Evolutionary conservation across 2,888 invertebrate species (phyloP), one percentile per base, ranked within the genome.

Genomic region (Heterodera filipjevi): DNA sequence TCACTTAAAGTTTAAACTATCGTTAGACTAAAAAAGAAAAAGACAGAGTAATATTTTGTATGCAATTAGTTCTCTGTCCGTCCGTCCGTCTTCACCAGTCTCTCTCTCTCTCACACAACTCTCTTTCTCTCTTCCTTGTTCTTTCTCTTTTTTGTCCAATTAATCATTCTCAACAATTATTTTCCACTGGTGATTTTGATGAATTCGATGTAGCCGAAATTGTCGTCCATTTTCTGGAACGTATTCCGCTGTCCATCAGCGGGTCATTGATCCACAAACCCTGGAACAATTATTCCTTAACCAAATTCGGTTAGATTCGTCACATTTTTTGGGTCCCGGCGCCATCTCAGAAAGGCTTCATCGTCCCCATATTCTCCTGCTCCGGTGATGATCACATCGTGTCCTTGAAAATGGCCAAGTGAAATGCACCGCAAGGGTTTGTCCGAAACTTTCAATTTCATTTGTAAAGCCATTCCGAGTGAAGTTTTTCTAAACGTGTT

Each of bases 281-380:
- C 86, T 87, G 75, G 32, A 81, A 64, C n/a, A 3, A 73, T 19
- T 64, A n/a, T 49, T 46, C 16, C 3, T 44, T 59, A 30, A 49
- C 49, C 35, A 39, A 33, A 22, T n/a, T 79, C 66, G n/a, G n/a
- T 59, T 30, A 22, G 44, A 74, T 76, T 73, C 71, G 44, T 16
- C 46, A 71, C 32, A 77, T 74, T 74, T 32, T 39, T 64, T 30
- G 39, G 66, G 71, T 82, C 82, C 16, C 78, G 53, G 30, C 81
- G 89, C 91, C 91, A 91, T 74, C 90, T 89, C n/a, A 91, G 85
- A n/a, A 91, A 89, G 30, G 91, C 89, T 84, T 91, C 91, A 79
- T 91, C 91, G 82, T 91, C 91, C 33, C 90, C 90, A 85, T 90
- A 90, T 80, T 89, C 90, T 75, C 91, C 91, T 77, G 91, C 89